Percentiles rank a stretch among this genome's conserved stretches.
phyloP scores from a whole-genome alignment of 2,113 vertebrate genomes.

The Prochilodus magdalenae region DNA sequence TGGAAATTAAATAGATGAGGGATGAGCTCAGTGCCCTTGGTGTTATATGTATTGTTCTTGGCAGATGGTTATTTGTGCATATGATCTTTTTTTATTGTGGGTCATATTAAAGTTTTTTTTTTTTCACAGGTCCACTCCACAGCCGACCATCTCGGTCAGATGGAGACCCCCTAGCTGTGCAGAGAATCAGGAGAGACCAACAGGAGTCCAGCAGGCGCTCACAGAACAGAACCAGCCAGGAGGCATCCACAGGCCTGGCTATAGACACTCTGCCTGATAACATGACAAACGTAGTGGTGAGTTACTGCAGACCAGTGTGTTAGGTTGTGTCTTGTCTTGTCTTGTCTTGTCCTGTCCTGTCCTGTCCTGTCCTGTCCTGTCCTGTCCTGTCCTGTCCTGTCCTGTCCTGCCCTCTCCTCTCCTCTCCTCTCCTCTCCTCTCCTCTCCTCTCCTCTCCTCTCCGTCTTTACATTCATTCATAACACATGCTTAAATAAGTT shows the following conservation, averaged over 20 bases:
- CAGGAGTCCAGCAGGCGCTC: constrained; percentile 29
- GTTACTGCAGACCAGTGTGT: constrained; percentile 15
- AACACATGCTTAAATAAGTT: not conserved
- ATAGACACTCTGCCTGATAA: constrained; percentile 49
- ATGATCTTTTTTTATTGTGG: not conserved
- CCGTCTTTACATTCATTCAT: not conserved
- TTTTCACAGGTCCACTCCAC: constrained; percentile 30
- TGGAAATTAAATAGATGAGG: not conserved
- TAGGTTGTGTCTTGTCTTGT: no score
- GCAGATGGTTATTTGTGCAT: not conserved
- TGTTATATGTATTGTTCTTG: not conserved
- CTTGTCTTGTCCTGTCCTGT: not conserved
- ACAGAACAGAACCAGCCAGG: constrained; percentile 40
- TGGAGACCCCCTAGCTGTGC: constrained; percentile 20
- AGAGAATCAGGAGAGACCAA: constrained; percentile 44
- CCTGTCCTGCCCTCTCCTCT: not conserved
- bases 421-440: not conserved
- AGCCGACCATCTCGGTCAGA: constrained; percentile 7
- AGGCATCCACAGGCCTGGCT: constrained; percentile 15
- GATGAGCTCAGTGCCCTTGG: not conserved
- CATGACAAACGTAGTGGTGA: constrained; percentile 46
- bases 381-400: not conserved
- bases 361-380: not conserved
- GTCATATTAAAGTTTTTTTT: constrained; percentile 3
- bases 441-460: not conserved